Conservation (phyloP, 2,888 invertebrate species). For the Polydrusus tereticollis region DNA sequence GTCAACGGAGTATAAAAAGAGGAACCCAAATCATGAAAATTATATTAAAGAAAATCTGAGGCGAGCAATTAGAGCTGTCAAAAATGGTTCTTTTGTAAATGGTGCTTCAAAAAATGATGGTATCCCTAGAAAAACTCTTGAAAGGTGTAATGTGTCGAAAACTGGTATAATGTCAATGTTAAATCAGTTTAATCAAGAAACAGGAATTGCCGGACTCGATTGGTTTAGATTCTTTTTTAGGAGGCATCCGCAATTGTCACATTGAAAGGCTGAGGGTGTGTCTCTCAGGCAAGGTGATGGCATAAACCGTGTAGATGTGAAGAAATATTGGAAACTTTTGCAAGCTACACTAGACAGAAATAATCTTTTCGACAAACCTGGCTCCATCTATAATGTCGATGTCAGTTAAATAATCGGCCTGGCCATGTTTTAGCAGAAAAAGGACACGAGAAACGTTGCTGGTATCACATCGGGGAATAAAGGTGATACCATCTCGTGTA, state of each 20-base stretch:
- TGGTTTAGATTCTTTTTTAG: conserved; percentile 14
- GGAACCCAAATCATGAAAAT: no score
- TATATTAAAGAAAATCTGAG: no score
- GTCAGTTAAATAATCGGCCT: conserved; percentile 61
- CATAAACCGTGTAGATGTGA: conserved; percentile 24
- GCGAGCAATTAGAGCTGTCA: no score
- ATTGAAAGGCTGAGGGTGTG: conserved; percentile 4
- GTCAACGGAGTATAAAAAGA: no score
- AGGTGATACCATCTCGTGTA: conserved; percentile 59
- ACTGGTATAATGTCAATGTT: no score
- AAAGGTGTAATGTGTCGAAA: no score
- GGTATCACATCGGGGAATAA: conserved; percentile 55
- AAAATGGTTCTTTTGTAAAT: no score
- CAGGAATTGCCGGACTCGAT: background rate
- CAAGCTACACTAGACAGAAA: conserved; percentile 53
- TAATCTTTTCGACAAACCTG: conserved; percentile 58
- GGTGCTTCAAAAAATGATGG: no score
- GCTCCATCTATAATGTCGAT: conserved; percentile 35
- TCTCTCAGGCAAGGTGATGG: conserved; percentile 6
- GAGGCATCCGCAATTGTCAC: conserved; percentile 3
- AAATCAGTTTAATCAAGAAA: conserved; percentile 19
- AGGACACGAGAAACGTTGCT: conserved; percentile 53
- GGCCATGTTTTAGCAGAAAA: conserved; percentile 56
- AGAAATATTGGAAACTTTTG: conserved; percentile 43
- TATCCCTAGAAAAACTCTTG: no score